These are phyloP conservation scores for Hanleya hanleyi DNA, from an alignment of 2,888 invertebrate genomes.

Conservation along the genomic window DNA sequence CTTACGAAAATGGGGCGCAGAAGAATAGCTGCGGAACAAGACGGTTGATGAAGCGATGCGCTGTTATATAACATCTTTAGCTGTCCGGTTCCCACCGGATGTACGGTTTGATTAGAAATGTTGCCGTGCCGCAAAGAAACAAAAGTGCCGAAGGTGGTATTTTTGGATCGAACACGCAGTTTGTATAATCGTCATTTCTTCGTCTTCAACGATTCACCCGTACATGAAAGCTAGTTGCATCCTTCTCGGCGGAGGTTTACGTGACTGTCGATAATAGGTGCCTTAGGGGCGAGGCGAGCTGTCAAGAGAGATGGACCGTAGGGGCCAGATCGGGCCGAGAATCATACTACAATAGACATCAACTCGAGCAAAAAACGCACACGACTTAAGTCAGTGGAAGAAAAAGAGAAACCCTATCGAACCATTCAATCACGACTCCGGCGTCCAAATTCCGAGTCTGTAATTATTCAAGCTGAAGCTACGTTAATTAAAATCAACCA, in stretches of 20 bases:
- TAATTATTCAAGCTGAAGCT: conserved; percentile 8
- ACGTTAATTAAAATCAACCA: conserved; percentile 7
- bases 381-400: not conserved
- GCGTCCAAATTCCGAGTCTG: too few relatives aligned
- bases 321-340: not conserved
- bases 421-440: conserved; percentile 1
- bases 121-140: too few relatives aligned
- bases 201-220: not conserved
- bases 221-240: not conserved
- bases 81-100: too few relatives aligned
- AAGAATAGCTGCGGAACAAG: too few relatives aligned
- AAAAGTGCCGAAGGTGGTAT: too few relatives aligned
- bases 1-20: too few relatives aligned
- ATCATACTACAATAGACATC: not conserved
- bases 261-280: conserved; percentile 1
- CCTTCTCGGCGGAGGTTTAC: not conserved
- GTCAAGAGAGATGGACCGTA: conserved; percentile 5
- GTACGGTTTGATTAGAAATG: too few relatives aligned
- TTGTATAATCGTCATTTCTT: too few relatives aligned
- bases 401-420: conserved; percentile 2
- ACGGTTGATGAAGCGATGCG: too few relatives aligned
- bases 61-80: too few relatives aligned
- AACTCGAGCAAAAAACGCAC: not conserved
- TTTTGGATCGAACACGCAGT: too few relatives aligned
- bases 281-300: not conserved